Percentiles rank a stretch among this genome's conserved stretches.
Evolutionary conservation across 2,888 invertebrate species (phyloP).

Genomic region (Hemicrepidius hirtus): DNA sequence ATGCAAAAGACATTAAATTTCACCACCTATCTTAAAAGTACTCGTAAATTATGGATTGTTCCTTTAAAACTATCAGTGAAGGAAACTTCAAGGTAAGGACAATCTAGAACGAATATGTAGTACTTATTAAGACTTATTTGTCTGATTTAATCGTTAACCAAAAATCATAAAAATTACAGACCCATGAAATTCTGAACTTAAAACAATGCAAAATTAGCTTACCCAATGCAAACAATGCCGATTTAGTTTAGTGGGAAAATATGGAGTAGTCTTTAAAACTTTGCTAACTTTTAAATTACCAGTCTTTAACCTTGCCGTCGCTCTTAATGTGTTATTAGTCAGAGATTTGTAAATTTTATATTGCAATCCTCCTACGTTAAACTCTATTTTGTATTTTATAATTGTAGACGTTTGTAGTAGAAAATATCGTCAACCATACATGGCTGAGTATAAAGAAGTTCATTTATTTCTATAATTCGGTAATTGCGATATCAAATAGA

Average conservation of each 20-base stretch:
- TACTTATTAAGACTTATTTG: not conserved
- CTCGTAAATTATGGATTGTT: too few relatives aligned
- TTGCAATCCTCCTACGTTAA: not conserved
- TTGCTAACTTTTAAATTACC: conserved; percentile 3
- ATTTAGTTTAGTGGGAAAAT: conserved; percentile 21
- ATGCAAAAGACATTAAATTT: too few relatives aligned
- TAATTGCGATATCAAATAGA: too few relatives aligned
- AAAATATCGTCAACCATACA: too few relatives aligned
- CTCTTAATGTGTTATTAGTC: conserved; percentile 1
- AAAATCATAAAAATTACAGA: conserved; percentile 7
- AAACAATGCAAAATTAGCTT: conserved; percentile 12
- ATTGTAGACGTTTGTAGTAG: not conserved
- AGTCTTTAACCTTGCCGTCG: conserved; percentile 1
- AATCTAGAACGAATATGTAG: not conserved
- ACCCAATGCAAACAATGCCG: not conserved
- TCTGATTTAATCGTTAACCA: not conserved
- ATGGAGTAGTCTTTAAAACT: conserved; percentile 6
- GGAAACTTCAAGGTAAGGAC: not conserved
- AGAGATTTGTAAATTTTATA: not conserved
- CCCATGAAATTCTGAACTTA: not conserved
- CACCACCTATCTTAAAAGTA: too few relatives aligned
- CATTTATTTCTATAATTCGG: too few relatives aligned
- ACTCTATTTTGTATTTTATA: conserved; percentile 1
- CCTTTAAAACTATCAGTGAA: too few relatives aligned
- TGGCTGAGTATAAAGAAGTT: too few relatives aligned